phyloP scores from a whole-genome alignment of 2,888 invertebrate species.

The Melolontha melolontha region DNA sequence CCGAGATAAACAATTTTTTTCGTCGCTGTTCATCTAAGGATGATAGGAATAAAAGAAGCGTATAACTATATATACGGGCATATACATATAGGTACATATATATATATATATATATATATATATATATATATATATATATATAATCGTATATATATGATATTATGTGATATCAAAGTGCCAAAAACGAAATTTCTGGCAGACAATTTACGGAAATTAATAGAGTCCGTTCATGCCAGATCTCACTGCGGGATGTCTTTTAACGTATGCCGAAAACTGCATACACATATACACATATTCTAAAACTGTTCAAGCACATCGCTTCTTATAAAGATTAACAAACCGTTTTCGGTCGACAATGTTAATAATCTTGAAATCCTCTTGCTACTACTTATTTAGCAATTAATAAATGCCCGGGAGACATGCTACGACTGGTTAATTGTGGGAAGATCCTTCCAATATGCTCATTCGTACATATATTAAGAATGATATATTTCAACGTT shows the following conservation, averaged over 20 bases:
- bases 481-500: too few relatives aligned
- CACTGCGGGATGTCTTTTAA: constrained; percentile 29
- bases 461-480: too few relatives aligned
- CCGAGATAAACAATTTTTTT: constrained; percentile 52
- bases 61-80: constrained; percentile 16
- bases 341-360: too few relatives aligned
- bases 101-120: not conserved
- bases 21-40: constrained; percentile 13
- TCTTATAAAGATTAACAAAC: too few relatives aligned
- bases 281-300: too few relatives aligned
- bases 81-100: not conserved
- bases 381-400: too few relatives aligned
- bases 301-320: too few relatives aligned
- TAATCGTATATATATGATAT: not conserved
- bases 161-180: constrained; percentile 25
- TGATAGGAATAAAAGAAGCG: constrained; percentile 1
- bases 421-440: too few relatives aligned
- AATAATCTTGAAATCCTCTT: too few relatives aligned
- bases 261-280: too few relatives aligned
- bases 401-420: too few relatives aligned
- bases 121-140: constrained; percentile 7
- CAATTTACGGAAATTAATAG: constrained; percentile 46
- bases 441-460: too few relatives aligned
- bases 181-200: constrained; percentile 34
- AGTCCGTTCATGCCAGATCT: constrained; percentile 44